Base-by-base conservation (phyloP, 30 jellyfish, hydroid and myxozoan genomes). In the Turritopsis rubra region DNA sequence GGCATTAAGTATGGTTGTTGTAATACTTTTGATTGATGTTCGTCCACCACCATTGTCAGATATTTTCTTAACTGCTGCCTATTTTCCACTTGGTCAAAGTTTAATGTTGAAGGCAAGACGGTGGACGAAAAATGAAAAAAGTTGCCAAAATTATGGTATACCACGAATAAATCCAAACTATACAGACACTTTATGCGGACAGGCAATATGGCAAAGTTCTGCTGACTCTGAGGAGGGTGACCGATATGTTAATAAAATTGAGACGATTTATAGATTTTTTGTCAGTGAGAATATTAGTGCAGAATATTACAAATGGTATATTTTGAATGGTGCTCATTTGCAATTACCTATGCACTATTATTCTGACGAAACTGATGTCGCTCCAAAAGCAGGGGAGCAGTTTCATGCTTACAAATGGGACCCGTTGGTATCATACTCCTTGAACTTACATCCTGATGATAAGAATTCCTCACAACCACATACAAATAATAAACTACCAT, bases 31-130 rank as follows among this genome's bases (percentile, higher is more conserved):
- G 71, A 93, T 93, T 71, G 99, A 93, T 75, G 99, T 93, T 84
- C 96, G 99, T 8, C 99, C 99, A 1, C 99, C 99, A 26, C 99
- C 99, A 1, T 96, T 93, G 26, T 87, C 96, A 25, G 99, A 93
- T 83, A 86, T 93, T 65, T 93, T 93, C 84, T 96, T 93, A 60
- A 84, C 99, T 27, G 90, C 99, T 13, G 96, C 88, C 23, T 93
- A 93, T 66, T 93, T 93, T 82, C 99, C 99, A 78, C 95, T 93
- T n/a, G 99, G 99, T 30, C 99, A 93, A 81, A 85, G 95, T 52
- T 84, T 93, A 84, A 94, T 82, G 82, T 93, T 85, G 77, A 93
- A 93, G 81, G 85, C 99, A 29, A 79, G 95, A 82, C 99, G 99
- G 17, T 93, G 99, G 99, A 83, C 99, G 17, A 88, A 94, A 71